Evolutionary conservation across 2,797 vertebrate genomes (phyloP), one percentile per base, ranked within the genome.

Genomic region (Erithacus rubecula): DNA sequence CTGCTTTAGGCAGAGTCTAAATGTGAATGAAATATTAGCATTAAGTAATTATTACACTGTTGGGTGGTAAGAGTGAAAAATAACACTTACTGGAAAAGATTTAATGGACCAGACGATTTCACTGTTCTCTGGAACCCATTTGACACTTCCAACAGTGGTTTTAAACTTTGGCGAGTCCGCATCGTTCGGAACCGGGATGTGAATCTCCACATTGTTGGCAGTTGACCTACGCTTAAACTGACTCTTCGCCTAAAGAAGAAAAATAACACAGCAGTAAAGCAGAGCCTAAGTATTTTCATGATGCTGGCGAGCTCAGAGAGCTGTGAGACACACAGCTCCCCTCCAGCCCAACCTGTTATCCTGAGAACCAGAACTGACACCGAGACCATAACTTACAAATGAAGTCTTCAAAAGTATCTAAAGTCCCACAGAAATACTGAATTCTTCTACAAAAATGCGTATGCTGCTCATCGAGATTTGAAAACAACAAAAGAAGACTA

Each of bases 51-150:
- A 52, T 26, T 20, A 63, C 15, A 47, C 7, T 68, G 22, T 17
- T 39, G 56, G 34, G 44, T 1, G 5, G 5, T 12, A 59, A 52
- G 32, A 87, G 15, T n/a, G 2, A 29, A 58, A 90, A 89, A 16
- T 12, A 77, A 17, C 77, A 92, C 99, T 99, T 97, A 99, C 99
- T 86, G 99, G 99, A 87, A 99, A 99, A 64, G 99, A 99, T 97
- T 99, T 99, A 97, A 99, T 99, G 83, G 99, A 99, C 99, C 99
- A 99, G 92, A 99, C 99, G 21, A 99, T 99, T 97, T 99, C 99
- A 32, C 99, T 99, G 98, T 99, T 99, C 97, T 99, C 99, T 0
- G 99, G 99, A 44, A 99, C 99, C 99, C 99, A 99, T 96, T 99
- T 99, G 92, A 99, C 99, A 15, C 98, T 99, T 82, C 99, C 99